Evolutionary conservation across 2,888 invertebrate genomes (phyloP), one percentile per base, ranked within the genome.

Genomic region (Mythimna albipuncta): DNA sequence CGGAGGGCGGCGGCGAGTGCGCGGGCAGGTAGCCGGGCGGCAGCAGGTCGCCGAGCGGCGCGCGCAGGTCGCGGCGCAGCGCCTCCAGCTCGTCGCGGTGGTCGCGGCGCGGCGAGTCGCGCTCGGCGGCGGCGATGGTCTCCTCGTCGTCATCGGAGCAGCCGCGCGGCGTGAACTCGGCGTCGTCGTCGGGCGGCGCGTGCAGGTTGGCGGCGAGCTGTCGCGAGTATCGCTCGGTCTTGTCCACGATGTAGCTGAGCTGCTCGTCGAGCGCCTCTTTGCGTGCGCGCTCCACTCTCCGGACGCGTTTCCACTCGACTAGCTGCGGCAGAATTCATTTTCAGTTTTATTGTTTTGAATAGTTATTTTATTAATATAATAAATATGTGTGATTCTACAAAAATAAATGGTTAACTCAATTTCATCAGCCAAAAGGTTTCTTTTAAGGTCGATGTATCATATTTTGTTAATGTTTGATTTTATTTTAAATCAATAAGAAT

Each of bases 181-280:
- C 98, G 91, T 94, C 75, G 93, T 92, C 84, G 91, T 90, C 81
- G 92, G 90, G 79, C 80, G 72, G 75, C 65, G 81, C 98, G 11
- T 61, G 79, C 97, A 99, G 97, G 82, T 98, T 98, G 93, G 99
- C 98, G 6, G 99, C 98, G 75, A 99, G 95, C 95, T 98, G 97
- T 44, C 98, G 98, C 52, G 99, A 99, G 96, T 99, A 99, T 91
- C 99, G 99, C 94, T 99, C 99, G 0, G 99, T 99, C 95, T 99
- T 99, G 94, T 99, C 99, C 75, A 99, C 99, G 91, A 99, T 99
- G 93, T 99, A 99, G 93, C 99, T 99, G 77, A 99, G 97, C 94
- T 99, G 99, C 90, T 99, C 98, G 96, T 99, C 99, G 73, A 99
- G 96, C 0, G 99, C 99, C 91, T 98, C 98, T 92, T 99, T 99